A percentile compares a stretch with the other conserved stretches of the same genome.
phyloP scores from a whole-genome alignment of 2,888 invertebrate species.

The Ptilodon capucinus region DNA sequence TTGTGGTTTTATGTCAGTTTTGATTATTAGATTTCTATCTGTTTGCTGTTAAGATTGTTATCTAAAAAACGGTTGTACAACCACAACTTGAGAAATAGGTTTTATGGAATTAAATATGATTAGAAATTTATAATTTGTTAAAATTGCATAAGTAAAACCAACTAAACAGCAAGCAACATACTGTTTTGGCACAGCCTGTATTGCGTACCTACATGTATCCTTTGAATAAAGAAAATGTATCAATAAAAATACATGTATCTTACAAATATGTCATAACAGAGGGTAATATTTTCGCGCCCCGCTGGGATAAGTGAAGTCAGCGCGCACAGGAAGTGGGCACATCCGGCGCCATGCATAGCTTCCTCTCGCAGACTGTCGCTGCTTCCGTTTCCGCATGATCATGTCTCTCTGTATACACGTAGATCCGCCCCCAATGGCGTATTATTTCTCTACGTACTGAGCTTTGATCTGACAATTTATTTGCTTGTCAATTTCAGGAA shows the following conservation, averaged over 20 bases:
- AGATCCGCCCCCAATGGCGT: constrained; percentile 54
- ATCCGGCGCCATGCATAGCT: constrained; percentile 73
- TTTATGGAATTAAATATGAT: background rate
- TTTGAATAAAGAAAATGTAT: background rate
- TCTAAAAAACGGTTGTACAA: constrained; percentile 43
- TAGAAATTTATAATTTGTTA: background rate
- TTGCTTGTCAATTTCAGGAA: constrained; percentile 79
- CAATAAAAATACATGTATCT: background rate
- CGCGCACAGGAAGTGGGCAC: constrained; percentile 71
- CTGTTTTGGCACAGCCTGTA: no score
- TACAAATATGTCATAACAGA: constrained; percentile 33
- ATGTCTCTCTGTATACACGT: constrained; percentile 51
- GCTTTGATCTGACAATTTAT: constrained; percentile 77
- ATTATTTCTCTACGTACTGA: constrained; percentile 65
- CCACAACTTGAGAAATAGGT: constrained; percentile 22
- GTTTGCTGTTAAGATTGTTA: constrained; percentile 50
- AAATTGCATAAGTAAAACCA: no score
- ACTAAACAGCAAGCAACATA: no score
- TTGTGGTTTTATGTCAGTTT: constrained; percentile 62
- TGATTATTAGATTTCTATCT: constrained; percentile 57
- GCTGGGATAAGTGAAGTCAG: constrained; percentile 78
- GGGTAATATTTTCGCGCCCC: constrained; percentile 60
- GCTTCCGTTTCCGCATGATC: constrained; percentile 73
- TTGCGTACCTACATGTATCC: no score
- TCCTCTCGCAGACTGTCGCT: constrained; percentile 67